These are phyloP conservation scores for Nowickia ferox DNA, from an alignment of 2,888 invertebrate genomes.

Conservation along the genomic window DNA sequence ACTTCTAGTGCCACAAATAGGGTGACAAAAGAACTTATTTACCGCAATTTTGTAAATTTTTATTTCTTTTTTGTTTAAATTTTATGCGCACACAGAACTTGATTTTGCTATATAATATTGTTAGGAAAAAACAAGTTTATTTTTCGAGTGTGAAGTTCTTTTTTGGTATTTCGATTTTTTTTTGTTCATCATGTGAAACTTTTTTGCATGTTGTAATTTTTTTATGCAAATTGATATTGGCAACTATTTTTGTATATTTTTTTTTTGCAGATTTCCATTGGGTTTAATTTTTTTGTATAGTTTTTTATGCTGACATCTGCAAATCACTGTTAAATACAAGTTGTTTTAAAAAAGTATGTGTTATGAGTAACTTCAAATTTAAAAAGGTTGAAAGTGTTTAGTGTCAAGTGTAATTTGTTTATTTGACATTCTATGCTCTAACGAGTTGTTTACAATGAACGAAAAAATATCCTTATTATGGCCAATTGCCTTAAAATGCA, in stretches of 20 bases:
- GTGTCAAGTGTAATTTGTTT: too few species aligned
- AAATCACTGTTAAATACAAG: slow-evolving; percentile 53
- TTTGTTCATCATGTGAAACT: slow-evolving; percentile 17
- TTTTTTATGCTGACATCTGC: slow-evolving; percentile 55
- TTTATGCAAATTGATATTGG: slow-evolving; percentile 64
- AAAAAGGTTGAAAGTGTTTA: not conserved
- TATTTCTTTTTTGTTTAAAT: not conserved
- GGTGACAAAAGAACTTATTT: too few species aligned
- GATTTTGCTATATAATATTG: slow-evolving; percentile 54
- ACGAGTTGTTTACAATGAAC: too few species aligned
- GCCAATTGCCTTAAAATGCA: too few species aligned
- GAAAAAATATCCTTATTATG: too few species aligned
- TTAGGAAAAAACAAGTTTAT: not conserved
- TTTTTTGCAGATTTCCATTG: not conserved
- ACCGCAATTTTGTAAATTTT: too few species aligned
- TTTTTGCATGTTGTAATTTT: slow-evolving; percentile 26
- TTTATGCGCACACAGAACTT: slow-evolving; percentile 16
- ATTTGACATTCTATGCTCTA: too few species aligned
- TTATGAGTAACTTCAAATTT: slow-evolving; percentile 9
- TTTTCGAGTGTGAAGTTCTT: slow-evolving; percentile 18
- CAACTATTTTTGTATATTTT: slow-evolving; percentile 41
- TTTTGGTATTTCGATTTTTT: slow-evolving; percentile 5
- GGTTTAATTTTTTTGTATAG: slow-evolving; percentile 36
- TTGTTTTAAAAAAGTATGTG: slow-evolving; percentile 33
- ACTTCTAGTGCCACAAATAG: too few species aligned